phyloP scores from a whole-genome alignment of 2,888 invertebrate species.

The Dryobotodes eremita region DNA sequence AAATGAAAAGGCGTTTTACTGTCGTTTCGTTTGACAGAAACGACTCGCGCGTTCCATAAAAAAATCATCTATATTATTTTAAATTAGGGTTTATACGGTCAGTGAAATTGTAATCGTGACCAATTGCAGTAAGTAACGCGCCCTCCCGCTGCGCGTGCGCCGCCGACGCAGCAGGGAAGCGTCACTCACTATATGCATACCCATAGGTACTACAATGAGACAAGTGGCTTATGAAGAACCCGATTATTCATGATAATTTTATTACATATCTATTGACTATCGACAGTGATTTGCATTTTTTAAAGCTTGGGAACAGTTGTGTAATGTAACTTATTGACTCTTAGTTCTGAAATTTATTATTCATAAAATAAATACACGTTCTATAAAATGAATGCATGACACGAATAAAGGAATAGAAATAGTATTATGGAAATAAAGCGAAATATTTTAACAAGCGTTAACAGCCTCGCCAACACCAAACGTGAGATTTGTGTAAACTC shows the following conservation, averaged over 20 bases:
- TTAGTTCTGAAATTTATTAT: constrained; percentile 50
- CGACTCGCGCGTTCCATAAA: constrained; percentile 58
- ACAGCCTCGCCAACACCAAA: constrained; percentile 68
- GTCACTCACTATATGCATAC: constrained; percentile 73
- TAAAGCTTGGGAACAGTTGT: constrained; percentile 58
- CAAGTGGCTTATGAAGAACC: constrained; percentile 76
- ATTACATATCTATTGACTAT: constrained; percentile 71
- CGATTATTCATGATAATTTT: constrained; percentile 79
- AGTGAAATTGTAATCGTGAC: constrained; percentile 86
- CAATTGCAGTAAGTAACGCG: constrained; percentile 84
- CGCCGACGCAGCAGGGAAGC: constrained; percentile 81
- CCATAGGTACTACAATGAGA: constrained; percentile 67
- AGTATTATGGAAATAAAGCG: constrained; percentile 58
- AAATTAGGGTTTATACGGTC: constrained; percentile 79
- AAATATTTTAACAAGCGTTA: constrained; percentile 64
- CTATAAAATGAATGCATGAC: constrained; percentile 40
- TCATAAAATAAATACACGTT: constrained; percentile 47
- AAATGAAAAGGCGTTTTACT: constrained; percentile 60
- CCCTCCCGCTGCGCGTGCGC: constrained; percentile 79
- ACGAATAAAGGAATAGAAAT: constrained; percentile 55
- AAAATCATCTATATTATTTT: constrained; percentile 74
- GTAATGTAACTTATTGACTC: constrained; percentile 37
- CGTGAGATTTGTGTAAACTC: constrained; percentile 78
- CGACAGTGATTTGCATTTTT: constrained; percentile 68
- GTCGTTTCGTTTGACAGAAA: constrained; percentile 67